Evolutionary conservation across 2,113 vertebrate species (phyloP), one percentile per base, ranked within the genome.

Genomic region (Apteryx owenii): DNA sequence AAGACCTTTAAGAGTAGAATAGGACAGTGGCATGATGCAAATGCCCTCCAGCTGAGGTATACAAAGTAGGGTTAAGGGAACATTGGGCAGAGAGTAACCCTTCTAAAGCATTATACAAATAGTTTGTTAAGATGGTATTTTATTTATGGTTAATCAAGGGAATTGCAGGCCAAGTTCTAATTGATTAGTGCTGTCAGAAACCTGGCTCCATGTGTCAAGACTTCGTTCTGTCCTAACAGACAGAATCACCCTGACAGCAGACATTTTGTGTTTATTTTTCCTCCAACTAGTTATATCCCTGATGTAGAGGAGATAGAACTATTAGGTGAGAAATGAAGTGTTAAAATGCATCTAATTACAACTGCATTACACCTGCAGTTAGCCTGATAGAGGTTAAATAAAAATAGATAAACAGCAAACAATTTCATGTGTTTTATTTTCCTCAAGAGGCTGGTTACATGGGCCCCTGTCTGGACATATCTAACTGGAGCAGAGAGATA

Each of bases 21-120:
- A 65, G 68, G 36, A 54, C 36, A 26, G 1, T 0, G 5, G 14
- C 25, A 15, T 17, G 56, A 9, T 38, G 31, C 0, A 1, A 33
- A 44, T 62, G 33, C 5, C 26, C 19, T n/a, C 1, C 4, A 61
- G 26, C 62, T 66, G 71, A 44, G 15, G 5, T 58, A 66, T 58
- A 1, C 15, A 4, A 5, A 9, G 26, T 8, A 12, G 33, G 4
- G 4, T 5, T 60, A 22, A 28, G 26, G 5, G 5, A 76, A 31
- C 6, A 50, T 2, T 13, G 28, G 4, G 7, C 10, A 5, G 40
- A 91, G 53, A 91, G 72, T 6, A 75, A n/a, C n/a, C 11, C 15
- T 85, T 87, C 46, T 23, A 69, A 68, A 91, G 17, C 25, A 58
- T 44, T 7, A 19, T 1, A 0, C 4, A 23, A 66, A 73, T 11